Percentiles rank a stretch among this genome's conserved stretches.
Evolutionary conservation across 2,797 vertebrate genomes (phyloP).

Genomic region (Limnodromus scolopaceus): DNA sequence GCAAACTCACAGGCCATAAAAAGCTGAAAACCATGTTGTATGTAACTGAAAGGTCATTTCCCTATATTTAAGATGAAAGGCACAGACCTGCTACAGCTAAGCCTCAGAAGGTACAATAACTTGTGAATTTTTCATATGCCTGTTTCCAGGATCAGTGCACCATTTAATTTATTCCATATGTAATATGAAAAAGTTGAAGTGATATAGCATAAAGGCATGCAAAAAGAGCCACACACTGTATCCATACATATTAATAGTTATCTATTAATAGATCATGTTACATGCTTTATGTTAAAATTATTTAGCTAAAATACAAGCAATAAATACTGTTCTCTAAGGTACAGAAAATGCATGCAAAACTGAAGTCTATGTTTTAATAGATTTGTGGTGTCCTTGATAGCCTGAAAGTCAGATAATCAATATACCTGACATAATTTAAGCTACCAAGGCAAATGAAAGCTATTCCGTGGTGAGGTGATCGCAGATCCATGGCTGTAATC

Average conservation of each 20-base stretch:
- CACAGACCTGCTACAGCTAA: not conserved
- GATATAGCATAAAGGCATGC: not conserved
- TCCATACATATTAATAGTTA: not conserved
- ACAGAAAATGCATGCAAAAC: slow-evolving; percentile 1
- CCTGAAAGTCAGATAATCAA: not conserved
- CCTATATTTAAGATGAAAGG: not conserved
- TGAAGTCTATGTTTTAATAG: not conserved
- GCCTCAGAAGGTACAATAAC: not conserved
- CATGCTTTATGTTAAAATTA: not conserved
- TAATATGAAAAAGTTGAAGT: not conserved
- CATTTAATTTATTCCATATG: not conserved
- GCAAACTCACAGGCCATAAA: not conserved
- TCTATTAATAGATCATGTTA: not conserved
- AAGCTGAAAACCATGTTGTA: not conserved
- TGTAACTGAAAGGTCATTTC: not conserved
- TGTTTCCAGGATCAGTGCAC: not conserved
- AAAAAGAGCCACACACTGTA: not conserved
- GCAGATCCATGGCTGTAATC: not conserved
- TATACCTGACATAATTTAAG: not conserved
- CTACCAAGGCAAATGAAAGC: not conserved
- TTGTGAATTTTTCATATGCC: not conserved
- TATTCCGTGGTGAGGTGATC: not conserved
- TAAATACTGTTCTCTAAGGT: not conserved
- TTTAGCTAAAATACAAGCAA: not conserved
- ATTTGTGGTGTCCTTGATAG: not conserved